phyloP scores from a whole-genome alignment of 1,140 invertebrate species.

The Brachionus sp. region DNA sequence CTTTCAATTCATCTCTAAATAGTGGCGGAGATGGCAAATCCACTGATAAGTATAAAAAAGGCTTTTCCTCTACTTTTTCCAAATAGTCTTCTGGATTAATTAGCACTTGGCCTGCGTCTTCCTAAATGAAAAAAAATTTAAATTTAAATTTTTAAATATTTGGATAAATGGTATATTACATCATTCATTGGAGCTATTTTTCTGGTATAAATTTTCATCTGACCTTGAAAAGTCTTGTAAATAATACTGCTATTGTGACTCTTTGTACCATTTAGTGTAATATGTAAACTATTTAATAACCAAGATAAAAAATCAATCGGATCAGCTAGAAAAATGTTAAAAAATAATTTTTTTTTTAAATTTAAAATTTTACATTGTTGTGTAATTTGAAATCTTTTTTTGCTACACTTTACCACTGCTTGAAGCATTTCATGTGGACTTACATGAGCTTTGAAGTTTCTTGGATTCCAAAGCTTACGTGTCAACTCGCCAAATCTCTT shows the following conservation, averaged over 20 bases:
- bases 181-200: conserved; percentile 90
- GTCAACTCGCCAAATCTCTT: conserved; percentile 95
- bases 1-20: conserved; percentile 91
- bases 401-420: conserved; percentile 94
- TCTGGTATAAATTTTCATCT: conserved; percentile 87
- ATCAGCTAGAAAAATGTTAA: conserved; percentile 68
- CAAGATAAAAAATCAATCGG: conserved; percentile 93
- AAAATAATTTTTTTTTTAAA: not conserved
- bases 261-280: conserved; percentile 64
- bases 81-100: conserved; percentile 79
- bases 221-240: conserved; percentile 88
- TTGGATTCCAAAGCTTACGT: conserved; percentile 96
- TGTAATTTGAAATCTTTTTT: conserved; percentile 96
- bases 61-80: conserved; percentile 39
- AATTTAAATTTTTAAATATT: too few species aligned
- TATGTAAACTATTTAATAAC: conserved; percentile 88
- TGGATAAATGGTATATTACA: conserved; percentile 51
- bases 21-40: conserved; percentile 91
- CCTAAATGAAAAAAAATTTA: too few species aligned
- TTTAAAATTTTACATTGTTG: conserved; percentile 72
- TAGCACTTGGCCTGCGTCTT: conserved; percentile 78
- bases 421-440: conserved; percentile 99
- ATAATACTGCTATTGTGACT: conserved; percentile 67
- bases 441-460: conserved; percentile 98
- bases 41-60: conserved; percentile 79